phyloP scores from a whole-genome alignment of 2,797 vertebrate genomes.

The Smutsia gigantea region DNA sequence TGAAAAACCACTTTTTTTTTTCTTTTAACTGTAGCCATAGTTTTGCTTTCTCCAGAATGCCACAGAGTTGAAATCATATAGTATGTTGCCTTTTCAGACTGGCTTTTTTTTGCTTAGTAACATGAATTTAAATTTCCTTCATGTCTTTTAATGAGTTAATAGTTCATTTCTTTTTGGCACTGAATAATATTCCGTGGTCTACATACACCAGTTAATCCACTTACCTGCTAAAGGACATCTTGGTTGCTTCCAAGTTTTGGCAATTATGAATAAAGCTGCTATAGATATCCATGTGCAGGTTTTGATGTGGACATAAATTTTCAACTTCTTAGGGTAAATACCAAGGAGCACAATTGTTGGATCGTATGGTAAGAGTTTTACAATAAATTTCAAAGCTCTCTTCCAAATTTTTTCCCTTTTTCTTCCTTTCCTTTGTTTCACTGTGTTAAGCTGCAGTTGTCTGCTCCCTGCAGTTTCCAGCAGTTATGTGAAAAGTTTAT shows the following conservation, averaged over 20 bases:
- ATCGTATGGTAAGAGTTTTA: not conserved
- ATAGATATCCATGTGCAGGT: not conserved
- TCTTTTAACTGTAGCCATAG: not conserved
- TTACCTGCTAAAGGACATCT: not conserved
- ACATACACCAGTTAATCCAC: not conserved
- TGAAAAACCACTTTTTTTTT: not conserved
- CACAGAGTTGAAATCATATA: not conserved
- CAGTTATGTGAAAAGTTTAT: slow-evolving; percentile 60
- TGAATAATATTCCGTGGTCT: not conserved
- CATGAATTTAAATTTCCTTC: not conserved
- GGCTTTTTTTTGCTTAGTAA: not conserved
- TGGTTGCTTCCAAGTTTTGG: not conserved
- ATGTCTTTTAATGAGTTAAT: not conserved
- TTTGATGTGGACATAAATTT: not conserved
- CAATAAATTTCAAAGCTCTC: not conserved
- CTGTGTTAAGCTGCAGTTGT: slow-evolving; percentile 29
- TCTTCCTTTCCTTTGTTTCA: slow-evolving; percentile 46
- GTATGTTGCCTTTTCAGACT: not conserved
- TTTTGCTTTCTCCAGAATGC: not conserved
- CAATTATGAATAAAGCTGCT: not conserved
- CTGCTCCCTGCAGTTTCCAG: slow-evolving; percentile 47
- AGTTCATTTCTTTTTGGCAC: not conserved
- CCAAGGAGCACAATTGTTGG: not conserved
- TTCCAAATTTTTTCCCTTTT: not conserved
- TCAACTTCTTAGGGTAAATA: not conserved